Percentiles rank a stretch among this genome's conserved stretches.
Evolutionary conservation across 2,797 vertebrate genomes (phyloP).

Genomic region (Syndactyla subalaris): DNA sequence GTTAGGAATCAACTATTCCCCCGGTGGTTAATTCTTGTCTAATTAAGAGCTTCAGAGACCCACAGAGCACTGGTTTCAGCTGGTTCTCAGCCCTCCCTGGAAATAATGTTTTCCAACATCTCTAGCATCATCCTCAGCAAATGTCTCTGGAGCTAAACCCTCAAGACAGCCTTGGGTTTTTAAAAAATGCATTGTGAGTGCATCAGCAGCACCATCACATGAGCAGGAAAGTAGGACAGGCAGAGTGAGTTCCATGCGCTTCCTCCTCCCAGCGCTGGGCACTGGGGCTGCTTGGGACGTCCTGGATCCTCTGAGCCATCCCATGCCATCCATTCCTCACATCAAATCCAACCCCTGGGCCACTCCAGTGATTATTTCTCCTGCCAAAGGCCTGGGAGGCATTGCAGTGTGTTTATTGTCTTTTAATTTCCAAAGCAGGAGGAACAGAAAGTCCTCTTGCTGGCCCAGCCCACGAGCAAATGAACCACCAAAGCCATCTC

Average conservation of each 20-base stretch:
- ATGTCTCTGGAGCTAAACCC: conserved; percentile 17
- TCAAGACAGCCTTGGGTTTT: conserved; percentile 3
- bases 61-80: not conserved
- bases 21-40: conserved; percentile 12
- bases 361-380: rapidly evolving
- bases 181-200: not conserved
- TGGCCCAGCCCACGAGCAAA: not conserved
- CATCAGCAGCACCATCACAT: not conserved
- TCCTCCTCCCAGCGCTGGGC: not conserved
- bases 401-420: not conserved
- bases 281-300: not conserved
- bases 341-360: rapidly evolving
- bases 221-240: conserved; percentile 58
- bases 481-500: rapidly evolving
- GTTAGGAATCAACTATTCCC: not conserved
- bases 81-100: not conserved
- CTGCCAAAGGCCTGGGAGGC: not conserved
- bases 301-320: not conserved
- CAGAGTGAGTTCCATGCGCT: not conserved
- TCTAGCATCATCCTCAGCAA: not conserved
- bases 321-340: rapidly evolving
- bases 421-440: not conserved
- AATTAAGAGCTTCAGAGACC: conserved; percentile 11
- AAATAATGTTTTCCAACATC: conserved; percentile 14
- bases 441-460: not conserved